These are phyloP conservation scores for Ceuthmochares aereus DNA, from an alignment of 2,113 vertebrate genomes.

Conservation along the genomic window DNA sequence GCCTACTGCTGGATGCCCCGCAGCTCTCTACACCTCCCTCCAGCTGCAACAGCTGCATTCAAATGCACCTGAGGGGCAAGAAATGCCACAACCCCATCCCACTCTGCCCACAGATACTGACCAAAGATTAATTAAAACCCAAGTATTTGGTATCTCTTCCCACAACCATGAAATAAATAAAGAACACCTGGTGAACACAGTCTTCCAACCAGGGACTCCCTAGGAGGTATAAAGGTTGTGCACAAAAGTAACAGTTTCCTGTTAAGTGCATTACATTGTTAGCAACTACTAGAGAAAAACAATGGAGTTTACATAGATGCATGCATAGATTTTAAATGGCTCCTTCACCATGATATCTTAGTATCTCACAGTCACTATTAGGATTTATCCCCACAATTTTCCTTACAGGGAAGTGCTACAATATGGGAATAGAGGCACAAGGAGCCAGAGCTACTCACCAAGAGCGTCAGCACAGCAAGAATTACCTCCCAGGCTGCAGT, in stretches of 20 bases:
- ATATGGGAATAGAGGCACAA: background rate
- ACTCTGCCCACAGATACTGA: background rate
- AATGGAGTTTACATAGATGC: background rate
- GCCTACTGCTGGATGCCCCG: background rate
- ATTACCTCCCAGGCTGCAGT: background rate
- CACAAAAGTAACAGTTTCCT: background rate
- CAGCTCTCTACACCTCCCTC: background rate
- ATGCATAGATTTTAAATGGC: background rate
- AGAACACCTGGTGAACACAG: background rate
- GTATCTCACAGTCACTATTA: background rate
- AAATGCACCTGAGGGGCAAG: accelerated
- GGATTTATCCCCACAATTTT: background rate
- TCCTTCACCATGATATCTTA: background rate
- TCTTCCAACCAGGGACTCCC: background rate
- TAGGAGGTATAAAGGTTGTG: background rate
- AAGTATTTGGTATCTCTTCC: background rate
- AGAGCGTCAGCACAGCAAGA: background rate
- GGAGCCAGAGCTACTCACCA: background rate
- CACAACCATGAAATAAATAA: background rate
- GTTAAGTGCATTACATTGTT: background rate
- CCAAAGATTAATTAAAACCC: background rate
- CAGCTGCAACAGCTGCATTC: background rate
- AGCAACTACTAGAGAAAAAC: background rate
- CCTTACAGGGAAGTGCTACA: background rate
- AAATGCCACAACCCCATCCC: background rate